Evolutionary conservation across 2,888 invertebrate genomes (phyloP).

Genomic region (Papilio gigon): DNA sequence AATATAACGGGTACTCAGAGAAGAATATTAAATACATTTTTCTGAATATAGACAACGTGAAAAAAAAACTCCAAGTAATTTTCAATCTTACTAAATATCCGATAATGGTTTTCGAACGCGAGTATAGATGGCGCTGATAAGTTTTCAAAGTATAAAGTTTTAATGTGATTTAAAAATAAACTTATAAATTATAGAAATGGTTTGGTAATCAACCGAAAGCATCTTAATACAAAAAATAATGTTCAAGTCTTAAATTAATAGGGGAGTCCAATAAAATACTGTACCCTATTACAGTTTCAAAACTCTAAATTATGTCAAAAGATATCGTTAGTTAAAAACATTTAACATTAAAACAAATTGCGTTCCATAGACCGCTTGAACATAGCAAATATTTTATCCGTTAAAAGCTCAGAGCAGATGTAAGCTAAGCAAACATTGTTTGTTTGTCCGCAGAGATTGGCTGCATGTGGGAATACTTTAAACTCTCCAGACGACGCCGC

Average conservation of each 20-base stretch:
- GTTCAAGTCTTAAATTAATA: no score
- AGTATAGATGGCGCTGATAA: conserved; percentile 1
- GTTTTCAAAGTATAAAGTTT: not conserved
- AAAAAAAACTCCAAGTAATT: no score
- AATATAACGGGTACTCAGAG: conserved; percentile 12
- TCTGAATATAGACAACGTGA: not conserved
- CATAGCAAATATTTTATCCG: conserved; percentile 44
- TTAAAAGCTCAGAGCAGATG: conserved; percentile 43
- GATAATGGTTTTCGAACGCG: not conserved
- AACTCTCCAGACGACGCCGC: conserved; percentile 25
- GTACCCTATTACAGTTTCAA: no score
- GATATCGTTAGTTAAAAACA: not conserved
- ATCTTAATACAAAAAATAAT: no score
- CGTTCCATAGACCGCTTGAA: conserved; percentile 17
- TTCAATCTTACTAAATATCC: no score
- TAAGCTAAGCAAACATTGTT: conserved; percentile 39
- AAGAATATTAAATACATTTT: conserved; percentile 26
- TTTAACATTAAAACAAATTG: conserved; percentile 35
- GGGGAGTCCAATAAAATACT: no score
- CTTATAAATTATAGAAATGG: no score
- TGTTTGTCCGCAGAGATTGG: conserved; percentile 40
- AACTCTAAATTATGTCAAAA: not conserved
- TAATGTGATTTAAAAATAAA: no score
- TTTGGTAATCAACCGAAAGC: no score
- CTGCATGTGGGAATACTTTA: conserved; percentile 36